Evolutionary conservation across 2,113 vertebrate genomes (phyloP).

Genomic region (Megaptera novaeangliae): DNA sequence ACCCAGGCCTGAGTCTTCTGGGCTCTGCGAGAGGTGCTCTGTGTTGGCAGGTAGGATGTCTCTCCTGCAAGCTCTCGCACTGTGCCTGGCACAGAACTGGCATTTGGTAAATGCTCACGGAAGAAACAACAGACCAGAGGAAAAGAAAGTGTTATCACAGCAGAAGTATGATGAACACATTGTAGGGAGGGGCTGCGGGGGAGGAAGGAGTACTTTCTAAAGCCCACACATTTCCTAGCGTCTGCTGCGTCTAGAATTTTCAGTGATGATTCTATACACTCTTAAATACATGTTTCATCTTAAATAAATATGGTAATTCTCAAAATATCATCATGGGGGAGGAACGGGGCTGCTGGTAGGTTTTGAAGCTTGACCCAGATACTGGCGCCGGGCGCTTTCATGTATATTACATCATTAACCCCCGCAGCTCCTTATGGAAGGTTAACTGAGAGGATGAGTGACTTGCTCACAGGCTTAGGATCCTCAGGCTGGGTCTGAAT

Average conservation of each 20-base stretch:
- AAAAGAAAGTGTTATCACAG: background rate
- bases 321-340: background rate
- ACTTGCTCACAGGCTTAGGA: background rate
- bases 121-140: background rate
- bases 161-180: background rate
- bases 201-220: background rate
- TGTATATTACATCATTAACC: too few species aligned
- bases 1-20: background rate
- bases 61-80: background rate
- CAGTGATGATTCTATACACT: background rate
- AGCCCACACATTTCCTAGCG: background rate
- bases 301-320: background rate
- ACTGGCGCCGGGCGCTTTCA: accelerated
- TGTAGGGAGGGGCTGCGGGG: background rate
- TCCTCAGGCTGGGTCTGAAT: background rate
- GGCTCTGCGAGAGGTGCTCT: background rate
- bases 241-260: background rate
- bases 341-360: background rate
- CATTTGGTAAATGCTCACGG: background rate
- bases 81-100: background rate
- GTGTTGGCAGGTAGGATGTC: background rate
- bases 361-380: background rate
- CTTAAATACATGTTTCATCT: background rate
- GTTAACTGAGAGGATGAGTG: background rate
- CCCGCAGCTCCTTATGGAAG: background rate